Evolutionary conservation across 92 coral and sea anemone species (phyloP), one percentile per base, ranked within the genome.

Genomic region (Metridium senile): DNA sequence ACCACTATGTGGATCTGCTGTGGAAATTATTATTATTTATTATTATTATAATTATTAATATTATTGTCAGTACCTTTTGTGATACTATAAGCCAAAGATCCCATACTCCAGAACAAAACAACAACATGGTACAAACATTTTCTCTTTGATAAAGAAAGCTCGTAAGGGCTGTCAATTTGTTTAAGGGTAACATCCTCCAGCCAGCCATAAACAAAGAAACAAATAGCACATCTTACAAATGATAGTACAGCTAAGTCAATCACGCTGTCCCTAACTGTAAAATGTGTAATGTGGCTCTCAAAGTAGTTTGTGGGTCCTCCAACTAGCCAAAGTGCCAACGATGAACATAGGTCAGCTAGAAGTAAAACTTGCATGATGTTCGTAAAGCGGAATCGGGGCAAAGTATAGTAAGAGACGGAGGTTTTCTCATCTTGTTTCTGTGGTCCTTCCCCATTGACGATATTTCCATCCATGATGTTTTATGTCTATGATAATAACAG

Each of bases 301-400:
- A 94, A 43, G 57, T 94, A 92, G 13, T 88, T 31, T 1, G 83
- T 77, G 75, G 81, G 18, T 32, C 98, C 97, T 27, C 98, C 97
- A 71, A 91, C 73, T 47, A 94, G 85, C 98, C 98, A 94, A 17
- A 94, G 79, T 7, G 93, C 78, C 23, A 86, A 67, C 19, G 97
- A 88, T 8, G 91, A 87, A 0, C 63, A 76, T 25, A 94, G 75
- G 63, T 94, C 98, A 26, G 76, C 62, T 18, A 94, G 47, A 25
- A 94, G 76, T 21, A 94, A 25, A 19, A 68, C 54, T 53, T 92
- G 91, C 73, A 78, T 69, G 26, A 89, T 23, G 33, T 68, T 86
- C 39, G 90, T 86, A 86, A 86, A 94, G 16, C 98, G 88, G 0
- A 77, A 58, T 54, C 61, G 13, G 27, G 98, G 97, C 22, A 94